Evolutionary conservation across 2,888 invertebrate species (phyloP).

Genomic region (Euphydryas editha): DNA sequence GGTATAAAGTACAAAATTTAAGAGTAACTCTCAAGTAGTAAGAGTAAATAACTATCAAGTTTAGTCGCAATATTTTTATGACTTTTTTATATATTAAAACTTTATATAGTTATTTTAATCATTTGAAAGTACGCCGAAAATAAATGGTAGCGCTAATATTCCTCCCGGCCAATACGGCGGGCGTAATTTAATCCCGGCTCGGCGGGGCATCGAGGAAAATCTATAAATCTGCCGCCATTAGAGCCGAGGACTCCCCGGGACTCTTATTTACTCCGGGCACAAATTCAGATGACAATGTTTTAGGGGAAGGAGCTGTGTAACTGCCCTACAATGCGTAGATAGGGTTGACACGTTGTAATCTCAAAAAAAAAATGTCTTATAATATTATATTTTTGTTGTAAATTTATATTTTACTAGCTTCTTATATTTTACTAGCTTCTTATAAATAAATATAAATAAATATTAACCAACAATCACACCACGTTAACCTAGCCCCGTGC

Average conservation of each 20-base stretch:
- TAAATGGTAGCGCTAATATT: conserved; percentile 81
- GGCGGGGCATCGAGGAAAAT: conserved; percentile 80
- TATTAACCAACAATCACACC: too few relatives aligned
- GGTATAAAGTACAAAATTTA: too few relatives aligned
- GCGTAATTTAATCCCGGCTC: conserved; percentile 81
- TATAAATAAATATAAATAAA: too few relatives aligned
- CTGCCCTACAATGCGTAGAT: conserved; percentile 62
- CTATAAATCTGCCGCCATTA: conserved; percentile 84
- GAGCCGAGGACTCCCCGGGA: conserved; percentile 76
- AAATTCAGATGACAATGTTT: conserved; percentile 84
- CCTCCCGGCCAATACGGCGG: conserved; percentile 78
- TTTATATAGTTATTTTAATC: conserved; percentile 58
- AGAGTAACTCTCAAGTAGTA: too few relatives aligned
- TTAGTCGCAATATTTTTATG: background rate
- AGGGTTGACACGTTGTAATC: conserved; percentile 60
- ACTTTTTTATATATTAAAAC: background rate
- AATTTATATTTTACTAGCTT: too few relatives aligned
- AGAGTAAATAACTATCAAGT: too few relatives aligned
- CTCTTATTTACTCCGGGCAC: conserved; percentile 83
- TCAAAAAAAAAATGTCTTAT: background rate
- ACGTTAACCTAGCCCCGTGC: too few relatives aligned
- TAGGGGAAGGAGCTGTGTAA: conserved; percentile 81
- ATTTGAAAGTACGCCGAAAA: conserved; percentile 66
- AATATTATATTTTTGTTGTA: too few relatives aligned
- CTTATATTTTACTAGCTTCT: too few relatives aligned